Evolutionary conservation across 37 sponge, comb jelly and placozoan genomes (phyloP).

Genomic region (Petrosia ficiformis): DNA sequence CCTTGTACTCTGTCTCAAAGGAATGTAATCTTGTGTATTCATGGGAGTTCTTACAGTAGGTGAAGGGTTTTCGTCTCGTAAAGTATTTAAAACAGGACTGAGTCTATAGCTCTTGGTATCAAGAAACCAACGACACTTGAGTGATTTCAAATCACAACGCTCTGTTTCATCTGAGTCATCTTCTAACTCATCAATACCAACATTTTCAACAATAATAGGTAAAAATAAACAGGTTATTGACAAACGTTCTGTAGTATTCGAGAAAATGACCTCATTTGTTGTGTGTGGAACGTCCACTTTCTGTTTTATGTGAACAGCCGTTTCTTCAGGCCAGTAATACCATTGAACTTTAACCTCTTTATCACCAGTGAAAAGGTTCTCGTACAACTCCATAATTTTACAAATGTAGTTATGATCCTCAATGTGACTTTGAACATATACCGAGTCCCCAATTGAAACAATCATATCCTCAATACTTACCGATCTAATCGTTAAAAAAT

Average conservation of each 20-base stretch:
- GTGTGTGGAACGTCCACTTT: not conserved
- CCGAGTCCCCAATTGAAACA: not conserved
- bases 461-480: not conserved
- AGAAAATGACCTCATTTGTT: not conserved
- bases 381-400: not conserved
- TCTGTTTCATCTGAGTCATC: too few relatives aligned
- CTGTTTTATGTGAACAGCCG: not conserved
- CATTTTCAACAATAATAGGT: too few relatives aligned
- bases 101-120: too few relatives aligned
- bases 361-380: constrained; percentile 8
- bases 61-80: too few relatives aligned
- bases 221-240: not conserved
- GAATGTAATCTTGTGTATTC: too few relatives aligned
- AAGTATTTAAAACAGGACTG: too few relatives aligned
- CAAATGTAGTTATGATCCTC: not conserved
- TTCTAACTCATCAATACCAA: too few relatives aligned
- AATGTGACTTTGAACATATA: not conserved
- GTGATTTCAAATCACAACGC: too few relatives aligned
- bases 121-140: too few relatives aligned
- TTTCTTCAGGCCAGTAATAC: not conserved
- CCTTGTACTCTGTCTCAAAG: too few relatives aligned
- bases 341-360: not conserved
- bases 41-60: too few relatives aligned
- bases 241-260: not conserved
- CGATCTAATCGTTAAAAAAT: not conserved